A percentile compares a stretch with the other conserved stretches of the same genome.
These are phyloP conservation scores for Drosophila seguyi DNA, from an alignment of 1,140 invertebrate species.

Conservation along the genomic window DNA sequence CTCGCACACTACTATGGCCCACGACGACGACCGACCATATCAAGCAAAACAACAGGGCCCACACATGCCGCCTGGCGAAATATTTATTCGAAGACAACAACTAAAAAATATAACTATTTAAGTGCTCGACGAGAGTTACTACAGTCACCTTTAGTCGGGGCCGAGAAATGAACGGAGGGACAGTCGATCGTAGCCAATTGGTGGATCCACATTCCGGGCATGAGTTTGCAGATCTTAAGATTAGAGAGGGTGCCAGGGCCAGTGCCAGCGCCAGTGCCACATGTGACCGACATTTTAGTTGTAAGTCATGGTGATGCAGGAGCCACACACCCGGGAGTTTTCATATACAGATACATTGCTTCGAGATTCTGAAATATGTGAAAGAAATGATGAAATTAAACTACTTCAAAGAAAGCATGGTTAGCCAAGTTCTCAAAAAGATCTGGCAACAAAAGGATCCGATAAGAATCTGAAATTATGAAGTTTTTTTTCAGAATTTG, in stretches of 20 bases:
- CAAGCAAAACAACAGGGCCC: slow-evolving; percentile 47
- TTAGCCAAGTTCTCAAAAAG: no score
- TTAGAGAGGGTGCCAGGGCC: slow-evolving; percentile 19
- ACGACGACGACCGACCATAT: slow-evolving; percentile 22
- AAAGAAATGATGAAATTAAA: no score
- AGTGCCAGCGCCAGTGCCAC: slow-evolving; percentile 8
- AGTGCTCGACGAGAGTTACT: slow-evolving; percentile 18
- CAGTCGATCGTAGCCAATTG: slow-evolving; percentile 18
- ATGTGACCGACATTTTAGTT: slow-evolving; percentile 31
- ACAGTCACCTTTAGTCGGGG: slow-evolving; percentile 14
- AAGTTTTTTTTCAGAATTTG: no score
- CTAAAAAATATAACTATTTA: slow-evolving; percentile 33
- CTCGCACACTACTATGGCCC: slow-evolving; percentile 24
- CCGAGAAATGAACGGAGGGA: background rate
- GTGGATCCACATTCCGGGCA: slow-evolving; percentile 26
- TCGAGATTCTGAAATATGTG: no score
- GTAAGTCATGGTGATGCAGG: slow-evolving; percentile 41
- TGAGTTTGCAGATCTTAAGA: slow-evolving; percentile 33
- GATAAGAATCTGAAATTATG: no score
- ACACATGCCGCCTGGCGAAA: slow-evolving; percentile 12
- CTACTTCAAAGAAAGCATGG: no score
- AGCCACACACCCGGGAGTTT: background rate
- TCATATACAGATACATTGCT: slow-evolving; percentile 1
- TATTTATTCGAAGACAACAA: slow-evolving; percentile 9
- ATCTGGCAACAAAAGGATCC: no score